These are phyloP conservation scores for Unio delphinus DNA, from an alignment of 2,888 invertebrate genomes.

Conservation along the genomic window DNA sequence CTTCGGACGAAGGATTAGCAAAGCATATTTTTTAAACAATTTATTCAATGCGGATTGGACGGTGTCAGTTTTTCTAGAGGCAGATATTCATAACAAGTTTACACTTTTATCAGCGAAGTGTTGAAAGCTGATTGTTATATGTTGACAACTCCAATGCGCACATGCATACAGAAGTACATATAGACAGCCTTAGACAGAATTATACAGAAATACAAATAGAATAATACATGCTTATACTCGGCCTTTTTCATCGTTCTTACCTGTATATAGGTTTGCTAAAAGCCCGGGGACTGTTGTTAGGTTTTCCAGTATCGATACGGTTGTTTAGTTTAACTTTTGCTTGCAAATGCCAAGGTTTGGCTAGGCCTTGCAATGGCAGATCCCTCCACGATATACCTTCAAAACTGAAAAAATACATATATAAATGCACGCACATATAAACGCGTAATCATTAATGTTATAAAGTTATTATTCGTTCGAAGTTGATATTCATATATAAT, in stretches of 20 bases:
- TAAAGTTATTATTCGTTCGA: too few species aligned
- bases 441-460: too few species aligned
- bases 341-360: conserved; percentile 36
- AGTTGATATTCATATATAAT: too few species aligned
- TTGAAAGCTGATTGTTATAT: too few species aligned
- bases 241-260: conserved; percentile 8
- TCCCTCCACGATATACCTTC: conserved; percentile 27
- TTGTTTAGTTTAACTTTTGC: conserved; percentile 21
- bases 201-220: neutral
- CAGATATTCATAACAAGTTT: too few species aligned
- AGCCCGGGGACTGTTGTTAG: conserved; percentile 38
- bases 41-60: too few species aligned
- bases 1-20: too few species aligned
- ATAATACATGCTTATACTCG: neutral
- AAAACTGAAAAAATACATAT: conserved; percentile 13
- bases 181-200: neutral
- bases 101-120: too few species aligned
- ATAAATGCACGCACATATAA: too few species aligned
- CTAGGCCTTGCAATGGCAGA: conserved; percentile 12
- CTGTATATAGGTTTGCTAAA: conserved; percentile 40
- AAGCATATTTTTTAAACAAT: too few species aligned
- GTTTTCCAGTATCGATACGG: conserved; percentile 39
- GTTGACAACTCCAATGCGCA: too few species aligned
- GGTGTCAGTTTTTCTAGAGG: too few species aligned
- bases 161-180: neutral